phyloP scores from a whole-genome alignment of 2,797 vertebrate genomes.

The Acridotheres tristis region DNA sequence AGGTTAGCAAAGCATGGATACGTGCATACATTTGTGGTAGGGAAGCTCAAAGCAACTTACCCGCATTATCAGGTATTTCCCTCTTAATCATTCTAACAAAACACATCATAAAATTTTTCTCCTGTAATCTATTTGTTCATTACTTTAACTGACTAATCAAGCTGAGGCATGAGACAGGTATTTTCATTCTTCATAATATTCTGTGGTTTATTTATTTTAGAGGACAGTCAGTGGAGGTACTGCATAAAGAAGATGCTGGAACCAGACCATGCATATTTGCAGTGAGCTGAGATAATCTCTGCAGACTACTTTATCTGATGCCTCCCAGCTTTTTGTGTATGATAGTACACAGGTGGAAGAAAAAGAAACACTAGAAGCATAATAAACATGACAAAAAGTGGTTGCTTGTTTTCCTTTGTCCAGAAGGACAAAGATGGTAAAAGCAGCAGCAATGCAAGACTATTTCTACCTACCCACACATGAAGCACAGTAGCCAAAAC shows the following conservation, averaged over 20 bases:
- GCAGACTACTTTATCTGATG: neutral
- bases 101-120: neutral
- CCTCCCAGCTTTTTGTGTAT: neutral
- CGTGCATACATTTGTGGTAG: accelerated
- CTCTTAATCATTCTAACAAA: neutral
- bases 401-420: neutral
- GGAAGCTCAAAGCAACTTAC: neutral
- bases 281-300: neutral
- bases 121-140: neutral
- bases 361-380: neutral
- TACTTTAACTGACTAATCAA: neutral
- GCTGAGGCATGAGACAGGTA: neutral
- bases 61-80: neutral
- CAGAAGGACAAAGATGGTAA: neutral
- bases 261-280: neutral
- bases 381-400: neutral
- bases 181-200: neutral
- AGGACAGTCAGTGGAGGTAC: neutral
- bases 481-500: neutral
- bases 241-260: neutral
- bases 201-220: neutral
- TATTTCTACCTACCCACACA: neutral
- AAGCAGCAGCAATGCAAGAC: neutral
- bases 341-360: neutral
- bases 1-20: neutral